Conservation (phyloP, 1,140 invertebrate species). For the Drosophila orena region DNA sequence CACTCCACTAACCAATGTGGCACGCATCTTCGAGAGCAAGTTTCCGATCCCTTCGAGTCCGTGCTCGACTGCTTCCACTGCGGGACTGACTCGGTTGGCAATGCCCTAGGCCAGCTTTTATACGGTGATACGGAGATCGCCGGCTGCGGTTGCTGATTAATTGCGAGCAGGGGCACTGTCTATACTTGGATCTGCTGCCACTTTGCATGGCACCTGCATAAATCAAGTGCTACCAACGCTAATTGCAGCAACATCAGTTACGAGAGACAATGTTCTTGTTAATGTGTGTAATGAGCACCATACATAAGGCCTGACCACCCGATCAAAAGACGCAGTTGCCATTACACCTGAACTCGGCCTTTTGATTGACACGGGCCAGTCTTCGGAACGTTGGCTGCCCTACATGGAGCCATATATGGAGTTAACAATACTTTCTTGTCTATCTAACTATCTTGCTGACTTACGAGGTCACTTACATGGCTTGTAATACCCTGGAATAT, state of each 20-base stretch:
- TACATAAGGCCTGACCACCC: constrained; percentile 7
- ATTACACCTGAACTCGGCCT: constrained; percentile 45
- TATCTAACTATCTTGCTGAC: not conserved
- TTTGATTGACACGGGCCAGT: constrained; percentile 19
- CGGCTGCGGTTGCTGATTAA: constrained; percentile 45
- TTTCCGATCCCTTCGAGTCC: constrained; percentile 42
- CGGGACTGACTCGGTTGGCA: constrained; percentile 53
- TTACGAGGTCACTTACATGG: not conserved
- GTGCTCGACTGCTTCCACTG: constrained; percentile 25
- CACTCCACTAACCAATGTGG: constrained; percentile 43
- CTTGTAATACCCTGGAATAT: too few relatives aligned
- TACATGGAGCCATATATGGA: constrained; percentile 13
- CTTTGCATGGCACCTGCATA: constrained; percentile 59
- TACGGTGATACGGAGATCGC: constrained; percentile 32
- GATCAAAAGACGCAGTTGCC: constrained; percentile 57
- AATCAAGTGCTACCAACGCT: constrained; percentile 68
- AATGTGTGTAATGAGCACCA: constrained; percentile 45
- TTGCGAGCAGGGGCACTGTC: constrained; percentile 49
- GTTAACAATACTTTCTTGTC: not conserved
- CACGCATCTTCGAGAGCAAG: constrained; percentile 44
- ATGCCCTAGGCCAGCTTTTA: constrained; percentile 61
- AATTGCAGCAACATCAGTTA: constrained; percentile 65
- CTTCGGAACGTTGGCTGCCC: constrained; percentile 10
- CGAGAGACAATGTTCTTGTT: constrained; percentile 44
- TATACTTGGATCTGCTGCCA: constrained; percentile 68